Evolutionary conservation across 2,113 vertebrate species (phyloP).

Genomic region (Phylloscopus trochilus): DNA sequence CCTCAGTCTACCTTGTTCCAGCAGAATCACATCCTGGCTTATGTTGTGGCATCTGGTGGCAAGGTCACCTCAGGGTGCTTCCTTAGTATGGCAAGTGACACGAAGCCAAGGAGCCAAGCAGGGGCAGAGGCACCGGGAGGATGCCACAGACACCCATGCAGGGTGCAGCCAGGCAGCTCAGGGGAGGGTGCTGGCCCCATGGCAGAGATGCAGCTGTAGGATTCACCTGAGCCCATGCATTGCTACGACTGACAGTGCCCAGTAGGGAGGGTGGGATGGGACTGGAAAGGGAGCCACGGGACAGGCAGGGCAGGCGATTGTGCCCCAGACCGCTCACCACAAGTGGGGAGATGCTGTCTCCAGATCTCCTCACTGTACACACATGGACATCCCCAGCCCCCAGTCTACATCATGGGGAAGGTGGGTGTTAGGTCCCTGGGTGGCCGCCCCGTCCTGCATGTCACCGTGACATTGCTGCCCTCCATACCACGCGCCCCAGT

Average conservation of each 20-base stretch:
- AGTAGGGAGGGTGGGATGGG: rapidly evolving
- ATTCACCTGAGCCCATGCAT: rapidly evolving
- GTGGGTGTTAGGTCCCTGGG: not conserved
- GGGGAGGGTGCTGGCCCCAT: not conserved
- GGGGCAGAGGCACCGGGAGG: not conserved
- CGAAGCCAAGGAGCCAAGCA: not conserved
- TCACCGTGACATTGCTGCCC: not conserved
- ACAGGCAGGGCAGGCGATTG: not conserved
- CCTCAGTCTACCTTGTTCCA: not conserved
- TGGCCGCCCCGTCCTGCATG: rapidly evolving
- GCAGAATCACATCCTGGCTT: not conserved
- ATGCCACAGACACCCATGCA: rapidly evolving
- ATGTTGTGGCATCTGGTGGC: not conserved
- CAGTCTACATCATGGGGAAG: rapidly evolving
- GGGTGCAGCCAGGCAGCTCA: not conserved
- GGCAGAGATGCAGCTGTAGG: not conserved
- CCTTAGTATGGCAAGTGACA: not conserved
- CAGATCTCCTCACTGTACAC: not conserved
- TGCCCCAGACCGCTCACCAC: not conserved
- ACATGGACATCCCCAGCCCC: not conserved
- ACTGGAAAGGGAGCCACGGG: not conserved
- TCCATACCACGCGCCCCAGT: not conserved
- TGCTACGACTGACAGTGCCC: not conserved
- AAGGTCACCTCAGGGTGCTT: not conserved
- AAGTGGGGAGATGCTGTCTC: not conserved